Evolutionary conservation across 2,888 invertebrate genomes (phyloP).

Genomic region (Tigriopus californicus): DNA sequence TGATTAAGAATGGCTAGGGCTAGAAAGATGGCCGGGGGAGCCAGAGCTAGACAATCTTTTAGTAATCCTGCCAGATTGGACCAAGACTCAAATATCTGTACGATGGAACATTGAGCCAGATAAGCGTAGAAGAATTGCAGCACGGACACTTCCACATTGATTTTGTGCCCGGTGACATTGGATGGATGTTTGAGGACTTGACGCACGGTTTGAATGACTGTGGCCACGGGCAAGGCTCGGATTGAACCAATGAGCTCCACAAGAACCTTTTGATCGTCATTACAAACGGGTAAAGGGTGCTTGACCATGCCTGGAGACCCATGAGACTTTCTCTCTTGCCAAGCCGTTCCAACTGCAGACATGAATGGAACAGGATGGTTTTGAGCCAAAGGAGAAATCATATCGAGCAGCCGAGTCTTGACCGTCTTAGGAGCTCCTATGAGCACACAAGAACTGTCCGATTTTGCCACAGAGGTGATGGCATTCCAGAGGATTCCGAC

Average conservation of each 20-base stretch:
- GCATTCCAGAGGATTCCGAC: constrained; percentile 61
- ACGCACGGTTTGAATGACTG: constrained; percentile 57
- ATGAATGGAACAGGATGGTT: constrained; percentile 62
- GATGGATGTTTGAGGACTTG: constrained; percentile 44
- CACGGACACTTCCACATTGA: constrained; percentile 52
- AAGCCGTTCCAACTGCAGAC: constrained; percentile 62
- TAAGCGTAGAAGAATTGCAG: constrained; percentile 57
- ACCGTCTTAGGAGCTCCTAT: constrained; percentile 45
- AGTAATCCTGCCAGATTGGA: constrained; percentile 49
- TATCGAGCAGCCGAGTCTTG: constrained; percentile 55
- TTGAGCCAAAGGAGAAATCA: constrained; percentile 61
- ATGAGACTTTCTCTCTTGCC: constrained; percentile 37
- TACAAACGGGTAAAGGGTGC: constrained; percentile 6
- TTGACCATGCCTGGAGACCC: constrained; percentile 15
- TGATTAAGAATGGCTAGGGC: constrained; percentile 58
- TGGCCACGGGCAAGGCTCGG: constrained; percentile 62
- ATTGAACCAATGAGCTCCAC: constrained; percentile 60
- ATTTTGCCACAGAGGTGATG: constrained; percentile 25
- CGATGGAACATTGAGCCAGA: constrained; percentile 36
- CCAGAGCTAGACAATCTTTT: constrained; percentile 48
- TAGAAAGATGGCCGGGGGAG: constrained; percentile 58
- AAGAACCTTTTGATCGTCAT: constrained; percentile 31
- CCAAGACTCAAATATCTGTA: constrained; percentile 59
- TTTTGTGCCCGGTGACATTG: constrained; percentile 21
- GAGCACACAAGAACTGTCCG: constrained; percentile 25